Conservation (phyloP, 2,888 invertebrate species). For the Stenoptilia bipunctidactyla region DNA sequence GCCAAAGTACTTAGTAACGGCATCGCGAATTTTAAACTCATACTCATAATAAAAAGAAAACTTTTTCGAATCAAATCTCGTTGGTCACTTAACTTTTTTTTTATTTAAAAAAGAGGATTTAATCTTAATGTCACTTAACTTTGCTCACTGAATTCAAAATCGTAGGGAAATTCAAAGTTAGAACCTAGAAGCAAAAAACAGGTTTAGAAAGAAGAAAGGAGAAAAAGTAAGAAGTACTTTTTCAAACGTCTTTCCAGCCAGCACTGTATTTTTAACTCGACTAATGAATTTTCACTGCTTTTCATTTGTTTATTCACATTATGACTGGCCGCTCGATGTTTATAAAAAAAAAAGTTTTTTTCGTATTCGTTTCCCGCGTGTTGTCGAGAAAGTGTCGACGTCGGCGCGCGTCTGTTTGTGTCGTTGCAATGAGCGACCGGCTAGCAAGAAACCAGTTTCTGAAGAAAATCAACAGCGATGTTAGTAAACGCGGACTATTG, state of each 20-base stretch:
- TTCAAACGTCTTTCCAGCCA: not conserved
- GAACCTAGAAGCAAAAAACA: not conserved
- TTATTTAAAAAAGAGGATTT: no score
- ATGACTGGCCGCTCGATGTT: slow-evolving; percentile 28
- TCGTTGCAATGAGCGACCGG: slow-evolving; percentile 34
- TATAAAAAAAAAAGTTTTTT: slow-evolving; percentile 38
- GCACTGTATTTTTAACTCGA: slow-evolving; percentile 14
- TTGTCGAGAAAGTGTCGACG: slow-evolving; percentile 56
- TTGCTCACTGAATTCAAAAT: no score
- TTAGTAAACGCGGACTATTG: slow-evolving; percentile 1
- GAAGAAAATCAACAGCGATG: slow-evolving; percentile 9
- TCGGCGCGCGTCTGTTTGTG: slow-evolving; percentile 38
- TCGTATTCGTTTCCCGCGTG: slow-evolving; percentile 37
- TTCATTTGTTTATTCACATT: slow-evolving; percentile 37
- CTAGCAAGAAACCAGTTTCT: slow-evolving; percentile 4
- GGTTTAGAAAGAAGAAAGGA: slow-evolving; percentile 23
- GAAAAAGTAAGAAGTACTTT: slow-evolving; percentile 14
- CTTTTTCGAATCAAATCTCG: slow-evolving; percentile 13
- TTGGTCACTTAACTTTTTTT: slow-evolving; percentile 15
- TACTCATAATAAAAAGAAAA: slow-evolving; percentile 34
- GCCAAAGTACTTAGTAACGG: slow-evolving; percentile 59
- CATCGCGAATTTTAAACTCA: slow-evolving; percentile 54
- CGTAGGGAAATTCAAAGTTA: not conserved
- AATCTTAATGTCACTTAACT: no score
- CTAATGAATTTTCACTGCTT: slow-evolving; percentile 17